A percentile compares a stretch with the other conserved stretches of the same genome.
phyloP scores from a whole-genome alignment of 2,113 vertebrate species.

The Corydoras sp. region DNA sequence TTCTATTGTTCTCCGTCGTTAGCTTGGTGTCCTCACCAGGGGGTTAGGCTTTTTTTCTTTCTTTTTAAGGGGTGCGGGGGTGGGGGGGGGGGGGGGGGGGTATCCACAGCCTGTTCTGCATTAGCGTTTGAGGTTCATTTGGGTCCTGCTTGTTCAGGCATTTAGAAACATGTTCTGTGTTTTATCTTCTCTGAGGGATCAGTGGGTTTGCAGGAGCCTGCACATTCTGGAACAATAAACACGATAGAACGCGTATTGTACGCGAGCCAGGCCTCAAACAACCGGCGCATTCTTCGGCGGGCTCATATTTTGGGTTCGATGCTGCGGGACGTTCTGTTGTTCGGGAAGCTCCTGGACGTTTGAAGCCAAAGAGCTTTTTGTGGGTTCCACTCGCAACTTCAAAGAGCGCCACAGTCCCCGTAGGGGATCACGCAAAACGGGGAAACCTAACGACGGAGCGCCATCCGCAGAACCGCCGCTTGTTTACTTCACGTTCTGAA shows the following conservation, averaged over 20 bases:
- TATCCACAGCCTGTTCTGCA: slow-evolving; percentile 34
- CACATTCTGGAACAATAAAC: slow-evolving; percentile 44
- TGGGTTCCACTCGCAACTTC: slow-evolving; percentile 4
- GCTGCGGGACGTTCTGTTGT: slow-evolving; percentile 24
- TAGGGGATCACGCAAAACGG: not conserved
- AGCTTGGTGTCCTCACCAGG: slow-evolving; percentile 4
- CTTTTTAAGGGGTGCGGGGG: not conserved
- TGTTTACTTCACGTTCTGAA: no score
- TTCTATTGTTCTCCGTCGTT: slow-evolving; percentile 42
- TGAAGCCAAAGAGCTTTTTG: not conserved
- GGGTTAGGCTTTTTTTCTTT: no score
- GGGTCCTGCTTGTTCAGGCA: slow-evolving; percentile 34
- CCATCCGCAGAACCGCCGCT: no score
- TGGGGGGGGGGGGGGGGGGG: slow-evolving; percentile 23
- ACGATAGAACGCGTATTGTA: not conserved
- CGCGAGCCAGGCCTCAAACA: slow-evolving; percentile 31
- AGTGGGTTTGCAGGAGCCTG: slow-evolving; percentile 36
- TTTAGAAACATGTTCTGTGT: slow-evolving; percentile 23
- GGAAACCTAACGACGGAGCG: not conserved
- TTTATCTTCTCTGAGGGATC: slow-evolving; percentile 15
- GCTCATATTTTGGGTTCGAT: slow-evolving; percentile 14
- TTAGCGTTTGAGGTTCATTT: slow-evolving; percentile 41
- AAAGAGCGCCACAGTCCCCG: not conserved
- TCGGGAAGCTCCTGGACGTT: slow-evolving; percentile 19
- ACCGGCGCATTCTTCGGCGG: slow-evolving; percentile 20